Evolutionary conservation across 2,888 invertebrate species (phyloP), one percentile per base, ranked within the genome.

Genomic region (Camptogramma bilineatum): DNA sequence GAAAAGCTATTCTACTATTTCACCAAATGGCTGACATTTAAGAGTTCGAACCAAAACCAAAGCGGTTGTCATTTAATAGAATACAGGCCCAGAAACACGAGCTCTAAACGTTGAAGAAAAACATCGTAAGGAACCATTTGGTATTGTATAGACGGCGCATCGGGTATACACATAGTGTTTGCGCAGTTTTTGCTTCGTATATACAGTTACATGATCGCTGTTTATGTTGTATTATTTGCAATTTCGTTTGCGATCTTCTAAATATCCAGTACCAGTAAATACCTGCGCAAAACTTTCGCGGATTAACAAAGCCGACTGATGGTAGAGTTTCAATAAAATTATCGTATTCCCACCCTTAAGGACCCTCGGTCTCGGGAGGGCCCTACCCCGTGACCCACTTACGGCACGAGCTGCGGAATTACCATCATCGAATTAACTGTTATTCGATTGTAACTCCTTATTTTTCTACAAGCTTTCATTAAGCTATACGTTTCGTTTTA

Each of bases 381-480:
- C 62, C 60, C 57, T 68, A 74, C 77, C 87, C 84, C 73, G 81
- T 89, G 89, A 89, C 90, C 90, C 82, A 90, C 80, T 87, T 88
- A 77, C 73, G 73, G 76, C 73, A 73, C 78, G 73, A 75, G 69
- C 39, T 59, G 77, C 78, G 66, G 79, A 78, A 81, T 80, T 80
- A 78, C 71, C 76, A 73, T 81, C 74, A 76, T 70, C 70, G 65
- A 64, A 71, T 71, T 71, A 62, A 69, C 54, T 72, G 69, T 75
- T 70, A 74, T 73, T 70, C 69, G 70, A 72, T 74, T 75, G 70
- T 69, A 64, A 71, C 73, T 73, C 67, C 69, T 61, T 72, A 61
- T 57, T 73, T 39, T 39, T 62, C 58, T 39, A 64, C 50, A 60
- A 31, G n/a, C 8, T 44, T 44, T 44, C 17, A 44, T 5, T 24